phyloP scores from a whole-genome alignment of 2,113 vertebrate genomes.

The Asarcornis scutulata region DNA sequence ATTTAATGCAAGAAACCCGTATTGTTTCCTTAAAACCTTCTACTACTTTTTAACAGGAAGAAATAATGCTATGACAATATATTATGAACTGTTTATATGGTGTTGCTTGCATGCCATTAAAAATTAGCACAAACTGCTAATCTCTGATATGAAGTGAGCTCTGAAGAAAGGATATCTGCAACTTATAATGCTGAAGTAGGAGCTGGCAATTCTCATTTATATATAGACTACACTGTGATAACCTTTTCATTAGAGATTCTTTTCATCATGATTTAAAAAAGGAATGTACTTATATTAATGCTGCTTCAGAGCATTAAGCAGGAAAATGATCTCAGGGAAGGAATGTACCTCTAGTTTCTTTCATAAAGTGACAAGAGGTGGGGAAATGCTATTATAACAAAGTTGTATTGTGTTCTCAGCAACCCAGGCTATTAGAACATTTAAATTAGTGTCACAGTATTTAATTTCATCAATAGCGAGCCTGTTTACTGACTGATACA shows the following conservation, averaged over 20 bases:
- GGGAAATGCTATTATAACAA: background rate
- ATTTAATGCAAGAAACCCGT: background rate
- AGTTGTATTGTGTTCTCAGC: background rate
- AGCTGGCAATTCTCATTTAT: background rate
- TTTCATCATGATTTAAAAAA: background rate
- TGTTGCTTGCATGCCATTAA: background rate
- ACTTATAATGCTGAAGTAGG: background rate
- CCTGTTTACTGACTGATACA: background rate
- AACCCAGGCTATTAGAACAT: background rate
- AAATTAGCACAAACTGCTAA: background rate
- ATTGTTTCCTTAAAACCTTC: background rate
- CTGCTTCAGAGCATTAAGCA: background rate
- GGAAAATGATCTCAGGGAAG: background rate
- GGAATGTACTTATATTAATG: background rate
- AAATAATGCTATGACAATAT: background rate
- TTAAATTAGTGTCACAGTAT: background rate
- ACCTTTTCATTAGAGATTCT: background rate
- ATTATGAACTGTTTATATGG: background rate
- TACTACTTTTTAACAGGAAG: background rate
- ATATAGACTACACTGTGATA: background rate
- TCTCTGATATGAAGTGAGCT: background rate
- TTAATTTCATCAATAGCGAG: background rate
- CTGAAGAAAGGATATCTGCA: background rate
- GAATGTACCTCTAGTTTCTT: background rate
- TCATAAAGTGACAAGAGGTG: background rate